These are phyloP conservation scores for Oconnorella tubifera DNA, from an alignment of 2,888 invertebrate genomes.

Conservation along the genomic window DNA sequence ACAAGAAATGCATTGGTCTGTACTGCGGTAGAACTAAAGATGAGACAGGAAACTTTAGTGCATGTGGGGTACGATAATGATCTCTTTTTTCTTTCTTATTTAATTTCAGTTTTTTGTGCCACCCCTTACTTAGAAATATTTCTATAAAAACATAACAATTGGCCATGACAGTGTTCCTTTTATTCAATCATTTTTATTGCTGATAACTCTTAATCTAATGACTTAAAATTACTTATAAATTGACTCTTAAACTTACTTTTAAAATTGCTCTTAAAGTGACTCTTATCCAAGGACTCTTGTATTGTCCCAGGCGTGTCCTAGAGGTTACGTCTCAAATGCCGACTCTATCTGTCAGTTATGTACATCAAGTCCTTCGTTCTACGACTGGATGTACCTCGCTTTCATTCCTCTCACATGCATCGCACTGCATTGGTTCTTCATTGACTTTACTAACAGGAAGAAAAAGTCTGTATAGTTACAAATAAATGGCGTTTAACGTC, in stretches of 20 bases:
- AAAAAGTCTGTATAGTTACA: constrained; percentile 59
- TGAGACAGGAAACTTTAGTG: constrained; percentile 23
- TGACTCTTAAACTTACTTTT: no score
- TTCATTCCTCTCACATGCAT: constrained; percentile 87
- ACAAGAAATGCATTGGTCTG: constrained; percentile 70
- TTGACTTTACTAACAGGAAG: constrained; percentile 71
- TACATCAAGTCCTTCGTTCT: constrained; percentile 70
- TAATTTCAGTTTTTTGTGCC: no score
- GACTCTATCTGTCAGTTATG: constrained; percentile 70
- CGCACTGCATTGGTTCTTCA: constrained; percentile 86
- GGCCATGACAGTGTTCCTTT: no score
- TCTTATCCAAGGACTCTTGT: no score
- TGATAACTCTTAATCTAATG: no score
- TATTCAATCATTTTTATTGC: no score
- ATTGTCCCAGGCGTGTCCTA: constrained; percentile 51
- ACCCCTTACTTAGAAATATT: no score
- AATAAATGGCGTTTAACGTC: neutral
- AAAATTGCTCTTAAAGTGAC: no score
- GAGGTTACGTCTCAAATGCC: constrained; percentile 65
- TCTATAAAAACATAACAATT: no score
- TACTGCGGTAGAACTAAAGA: constrained; percentile 70
- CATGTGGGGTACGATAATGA: constrained; percentile 29
- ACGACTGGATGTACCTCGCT: constrained; percentile 89
- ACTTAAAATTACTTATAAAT: no score
- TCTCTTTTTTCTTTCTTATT: neutral